These are phyloP conservation scores for Dasysyrphus tricinctus DNA, from an alignment of 2,888 invertebrate genomes.

Conservation along the genomic window DNA sequence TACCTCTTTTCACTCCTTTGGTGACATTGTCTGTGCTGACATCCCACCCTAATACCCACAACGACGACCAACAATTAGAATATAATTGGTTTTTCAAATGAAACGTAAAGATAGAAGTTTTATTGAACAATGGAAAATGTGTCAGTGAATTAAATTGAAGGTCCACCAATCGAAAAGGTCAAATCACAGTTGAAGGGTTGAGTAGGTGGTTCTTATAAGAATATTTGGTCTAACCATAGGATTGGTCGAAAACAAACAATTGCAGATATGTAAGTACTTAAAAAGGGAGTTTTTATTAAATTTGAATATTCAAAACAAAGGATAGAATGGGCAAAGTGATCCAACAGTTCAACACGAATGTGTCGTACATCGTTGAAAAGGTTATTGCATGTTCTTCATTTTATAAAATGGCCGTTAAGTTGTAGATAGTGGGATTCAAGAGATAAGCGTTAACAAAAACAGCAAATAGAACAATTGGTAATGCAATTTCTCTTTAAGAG, in stretches of 20 bases:
- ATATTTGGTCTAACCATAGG: neutral
- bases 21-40: slow-evolving; percentile 46
- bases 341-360: too few species aligned
- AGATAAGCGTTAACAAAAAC: too few species aligned
- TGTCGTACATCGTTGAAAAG: too few species aligned
- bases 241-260: neutral
- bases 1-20: slow-evolving; percentile 58
- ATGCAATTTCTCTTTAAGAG: too few species aligned
- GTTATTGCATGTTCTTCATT: too few species aligned
- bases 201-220: neutral
- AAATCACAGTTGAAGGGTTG: neutral
- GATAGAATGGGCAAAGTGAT: too few species aligned
- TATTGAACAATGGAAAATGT: neutral
- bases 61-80: slow-evolving; percentile 49
- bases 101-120: neutral
- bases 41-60: slow-evolving; percentile 26
- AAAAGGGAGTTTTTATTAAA: neutral
- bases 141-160: neutral
- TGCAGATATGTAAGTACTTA: neutral
- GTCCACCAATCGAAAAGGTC: neutral
- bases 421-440: too few species aligned
- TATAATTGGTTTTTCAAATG: slow-evolving; percentile 47
- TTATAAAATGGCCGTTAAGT: too few species aligned
- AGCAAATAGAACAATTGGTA: too few species aligned
- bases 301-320: too few species aligned